Evolutionary conservation across 2,113 vertebrate species (phyloP), one percentile per base, ranked within the genome.

Genomic region (Cairina moschata): DNA sequence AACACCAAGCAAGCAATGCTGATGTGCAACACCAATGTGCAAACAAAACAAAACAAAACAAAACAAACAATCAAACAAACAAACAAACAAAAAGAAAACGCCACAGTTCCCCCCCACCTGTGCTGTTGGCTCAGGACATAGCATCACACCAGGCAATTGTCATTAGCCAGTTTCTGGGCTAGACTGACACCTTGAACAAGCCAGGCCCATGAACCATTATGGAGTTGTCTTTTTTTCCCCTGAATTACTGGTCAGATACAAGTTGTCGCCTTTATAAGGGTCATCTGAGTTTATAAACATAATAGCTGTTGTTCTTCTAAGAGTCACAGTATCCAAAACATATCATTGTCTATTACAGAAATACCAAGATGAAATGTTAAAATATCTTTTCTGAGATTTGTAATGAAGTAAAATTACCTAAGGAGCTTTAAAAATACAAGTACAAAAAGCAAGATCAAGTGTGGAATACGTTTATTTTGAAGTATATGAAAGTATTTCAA

Each of bases 1-100:
- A 36, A 12, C 4, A 4, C 55, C 22, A 10, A 44, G 17, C 17
- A 7, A 50, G 31, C 29, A 17, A 18, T 3, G 34, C n/a, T 72
- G 54, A 20, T 32, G 21, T 36, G 48, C 71, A 68, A 2, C 16
- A 36, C 22, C 50, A 36, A 0, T 0, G 2, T 77, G 29, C 42
- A 68, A 13, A 69, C 56, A 36, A 4, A 1, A 3, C n/a, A n/a
- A n/a, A n/a, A n/a, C n/a, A n/a, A n/a, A n/a, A n/a, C n/a, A n/a
- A 17, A 60, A 36, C 3, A 1, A 3, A 17, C n/a, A n/a, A n/a
- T n/a, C n/a, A n/a, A n/a, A n/a, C n/a, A 44, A 44, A 44, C 15
- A 42, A 42, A 44, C 38, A 38, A 44, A 44, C 17, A 44, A 44
- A 44, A 17, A 44, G 8, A 44, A 44, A 44, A 40, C 5, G 40